Percentiles rank a stretch among this genome's conserved stretches.
Evolutionary conservation across 2,797 vertebrate species (phyloP).

Genomic region (Propithecus perrieri): DNA sequence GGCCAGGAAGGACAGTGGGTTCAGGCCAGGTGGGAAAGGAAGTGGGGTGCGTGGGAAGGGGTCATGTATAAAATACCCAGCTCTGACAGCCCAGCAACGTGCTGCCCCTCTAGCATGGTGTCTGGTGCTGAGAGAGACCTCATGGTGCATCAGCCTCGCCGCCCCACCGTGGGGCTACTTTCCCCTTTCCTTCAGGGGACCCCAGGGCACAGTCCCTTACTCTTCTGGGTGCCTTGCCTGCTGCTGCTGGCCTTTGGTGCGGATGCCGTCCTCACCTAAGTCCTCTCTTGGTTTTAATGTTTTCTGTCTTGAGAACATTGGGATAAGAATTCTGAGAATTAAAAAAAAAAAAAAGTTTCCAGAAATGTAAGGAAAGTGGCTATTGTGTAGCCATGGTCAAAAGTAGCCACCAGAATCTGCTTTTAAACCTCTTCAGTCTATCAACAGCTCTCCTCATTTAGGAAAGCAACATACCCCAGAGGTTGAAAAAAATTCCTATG

Average conservation of each 20-base stretch:
- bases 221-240: not conserved
- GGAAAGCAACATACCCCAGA: not conserved
- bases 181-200: not conserved
- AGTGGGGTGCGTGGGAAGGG: not conserved
- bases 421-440: not conserved
- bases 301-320: not conserved
- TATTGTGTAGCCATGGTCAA: not conserved
- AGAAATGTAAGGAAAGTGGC: not conserved
- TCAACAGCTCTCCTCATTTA: not conserved
- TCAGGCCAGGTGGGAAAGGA: not conserved
- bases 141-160: not conserved
- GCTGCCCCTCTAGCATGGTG: too few species aligned
- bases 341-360: not conserved
- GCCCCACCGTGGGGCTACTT: fast-evolving
- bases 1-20: not conserved
- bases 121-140: not conserved
- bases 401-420: not conserved
- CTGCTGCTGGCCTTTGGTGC: not conserved
- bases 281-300: not conserved
- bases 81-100: not conserved
- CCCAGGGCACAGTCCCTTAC: not conserved
- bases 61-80: not conserved
- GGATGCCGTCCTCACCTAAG: fast-evolving
- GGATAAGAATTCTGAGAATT: not conserved
- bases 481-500: not conserved